Percentiles rank a stretch among this genome's conserved stretches.
Conservation (phyloP, 2,888 invertebrate genomes). For the Arctia plantaginis region DNA sequence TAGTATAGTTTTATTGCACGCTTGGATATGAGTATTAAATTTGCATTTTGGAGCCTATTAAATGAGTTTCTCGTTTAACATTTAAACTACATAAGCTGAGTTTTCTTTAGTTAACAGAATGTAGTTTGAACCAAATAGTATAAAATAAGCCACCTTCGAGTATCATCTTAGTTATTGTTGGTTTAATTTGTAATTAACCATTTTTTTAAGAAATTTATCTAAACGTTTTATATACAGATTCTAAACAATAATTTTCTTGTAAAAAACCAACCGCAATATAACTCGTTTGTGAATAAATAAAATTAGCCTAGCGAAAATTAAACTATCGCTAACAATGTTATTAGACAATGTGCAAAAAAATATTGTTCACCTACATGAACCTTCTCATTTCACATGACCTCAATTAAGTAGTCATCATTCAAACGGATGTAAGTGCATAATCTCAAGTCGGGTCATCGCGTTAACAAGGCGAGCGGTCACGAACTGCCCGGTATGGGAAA, state of each 20-base stretch:
- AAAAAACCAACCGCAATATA: background rate
- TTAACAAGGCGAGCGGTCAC: conserved; percentile 84
- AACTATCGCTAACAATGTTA: conserved; percentile 10
- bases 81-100: no score
- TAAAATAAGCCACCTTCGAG: background rate
- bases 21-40: background rate
- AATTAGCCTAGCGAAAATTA: background rate
- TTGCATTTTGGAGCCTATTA: background rate
- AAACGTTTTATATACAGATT: background rate
- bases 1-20: conserved; percentile 2
- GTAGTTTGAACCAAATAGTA: background rate
- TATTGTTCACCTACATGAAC: conserved; percentile 56
- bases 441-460: conserved; percentile 81
- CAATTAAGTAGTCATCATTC: conserved; percentile 83
- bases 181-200: background rate
- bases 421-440: conserved; percentile 84
- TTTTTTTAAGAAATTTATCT: background rate
- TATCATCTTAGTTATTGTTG: no score
- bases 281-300: background rate
- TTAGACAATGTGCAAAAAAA: conserved; percentile 58
- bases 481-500: conserved; percentile 84
- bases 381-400: conserved; percentile 65
- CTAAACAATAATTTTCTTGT: background rate
- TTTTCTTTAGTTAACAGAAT: background rate
- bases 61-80: background rate